These are phyloP conservation scores for Panopea generosa DNA, from an alignment of 2,888 invertebrate genomes.

Conservation along the genomic window DNA sequence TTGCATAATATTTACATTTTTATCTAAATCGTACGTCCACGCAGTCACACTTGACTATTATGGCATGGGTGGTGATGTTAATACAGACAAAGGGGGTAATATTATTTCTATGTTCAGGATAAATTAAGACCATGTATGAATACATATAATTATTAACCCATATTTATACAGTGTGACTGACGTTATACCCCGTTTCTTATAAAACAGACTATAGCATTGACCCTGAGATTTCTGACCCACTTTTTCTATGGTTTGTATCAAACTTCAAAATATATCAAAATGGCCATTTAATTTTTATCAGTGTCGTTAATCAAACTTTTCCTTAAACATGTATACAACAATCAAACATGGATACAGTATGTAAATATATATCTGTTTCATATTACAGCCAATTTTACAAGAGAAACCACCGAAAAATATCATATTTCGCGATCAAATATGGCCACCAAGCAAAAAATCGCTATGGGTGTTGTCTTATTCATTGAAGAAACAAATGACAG, in stretches of 20 bases:
- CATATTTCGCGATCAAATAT: background rate
- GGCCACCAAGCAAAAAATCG: background rate
- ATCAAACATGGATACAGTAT: too few species aligned
- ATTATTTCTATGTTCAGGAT: too few species aligned
- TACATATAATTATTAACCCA: too few species aligned
- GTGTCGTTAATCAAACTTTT: background rate
- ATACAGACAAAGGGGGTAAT: too few species aligned
- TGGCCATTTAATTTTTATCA: background rate
- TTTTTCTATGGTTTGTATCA: conserved; percentile 3
- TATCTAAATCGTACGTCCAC: too few species aligned
- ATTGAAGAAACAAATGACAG: background rate
- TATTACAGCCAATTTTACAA: background rate
- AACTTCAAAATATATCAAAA: background rate
- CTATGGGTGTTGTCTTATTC: background rate
- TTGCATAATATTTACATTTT: too few species aligned
- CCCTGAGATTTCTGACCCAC: background rate
- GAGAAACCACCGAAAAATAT: background rate
- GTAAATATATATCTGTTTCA: too few species aligned
- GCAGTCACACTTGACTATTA: too few species aligned
- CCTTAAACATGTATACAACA: background rate
- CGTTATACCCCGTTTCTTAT: background rate
- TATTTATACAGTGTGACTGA: too few species aligned
- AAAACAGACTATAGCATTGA: conserved; percentile 2
- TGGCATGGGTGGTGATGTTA: too few species aligned
- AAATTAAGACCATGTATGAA: too few species aligned